These are phyloP conservation scores for Dione juno DNA, from an alignment of 2,888 invertebrate species.

Conservation along the genomic window DNA sequence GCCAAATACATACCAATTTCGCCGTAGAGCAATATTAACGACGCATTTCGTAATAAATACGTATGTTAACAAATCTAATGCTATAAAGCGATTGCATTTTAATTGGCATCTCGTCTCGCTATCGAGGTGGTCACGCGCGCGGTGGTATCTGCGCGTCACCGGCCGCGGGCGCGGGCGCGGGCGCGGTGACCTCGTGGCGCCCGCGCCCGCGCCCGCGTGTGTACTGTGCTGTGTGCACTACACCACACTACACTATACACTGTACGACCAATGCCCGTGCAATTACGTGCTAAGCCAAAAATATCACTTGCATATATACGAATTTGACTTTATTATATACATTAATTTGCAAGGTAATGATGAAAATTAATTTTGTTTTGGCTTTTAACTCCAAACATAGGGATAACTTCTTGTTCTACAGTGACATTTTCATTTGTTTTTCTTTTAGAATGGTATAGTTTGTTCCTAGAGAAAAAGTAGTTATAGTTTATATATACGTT, in stretches of 20 bases:
- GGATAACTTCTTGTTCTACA: not conserved
- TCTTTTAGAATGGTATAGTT: not conserved
- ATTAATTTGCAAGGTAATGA: not conserved
- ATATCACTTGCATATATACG: conserved; percentile 23
- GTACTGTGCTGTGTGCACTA: conserved; percentile 33
- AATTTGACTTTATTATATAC: not conserved
- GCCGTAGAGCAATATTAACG: not conserved
- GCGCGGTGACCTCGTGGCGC: conserved; percentile 55
- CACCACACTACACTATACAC: not conserved
- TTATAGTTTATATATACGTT: not conserved
- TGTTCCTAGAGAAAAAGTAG: not conserved
- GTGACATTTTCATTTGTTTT: not conserved
- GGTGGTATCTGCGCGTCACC: conserved; percentile 14
- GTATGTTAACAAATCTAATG: not conserved
- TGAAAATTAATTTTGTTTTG: not conserved
- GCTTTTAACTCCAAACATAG: not conserved
- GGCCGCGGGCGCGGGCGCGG: conserved; percentile 41
- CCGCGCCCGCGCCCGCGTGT: conserved; percentile 46
- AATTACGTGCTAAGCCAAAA: conserved; percentile 38
- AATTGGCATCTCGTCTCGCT: conserved; percentile 28
- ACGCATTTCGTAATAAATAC: not conserved
- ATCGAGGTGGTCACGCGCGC: conserved; percentile 26
- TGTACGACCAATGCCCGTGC: conserved; percentile 34
- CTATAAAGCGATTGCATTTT: conserved; percentile 6
- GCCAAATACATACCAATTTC: not conserved